These are phyloP conservation scores for Istiophorus platypterus DNA, from an alignment of 2,113 vertebrate genomes.

Conservation along the genomic window DNA sequence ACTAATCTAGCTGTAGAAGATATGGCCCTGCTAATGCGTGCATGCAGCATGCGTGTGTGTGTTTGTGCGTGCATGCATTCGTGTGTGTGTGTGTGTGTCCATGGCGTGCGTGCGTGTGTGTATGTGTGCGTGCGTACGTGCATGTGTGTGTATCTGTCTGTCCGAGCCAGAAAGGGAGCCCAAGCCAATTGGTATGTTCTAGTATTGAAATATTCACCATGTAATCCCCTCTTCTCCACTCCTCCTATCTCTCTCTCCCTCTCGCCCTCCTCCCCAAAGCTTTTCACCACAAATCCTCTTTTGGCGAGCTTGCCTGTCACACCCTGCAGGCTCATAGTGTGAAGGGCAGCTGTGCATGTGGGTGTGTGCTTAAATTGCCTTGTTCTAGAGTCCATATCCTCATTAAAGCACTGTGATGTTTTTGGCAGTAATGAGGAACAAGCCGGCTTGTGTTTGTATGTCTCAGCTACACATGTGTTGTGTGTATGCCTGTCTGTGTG, in stretches of 20 bases:
- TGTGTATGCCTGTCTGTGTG: slow-evolving; percentile 22
- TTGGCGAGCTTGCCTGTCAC: slow-evolving; percentile 77
- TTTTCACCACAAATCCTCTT: slow-evolving; percentile 83
- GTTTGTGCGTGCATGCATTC: slow-evolving; percentile 24
- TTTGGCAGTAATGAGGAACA: slow-evolving; percentile 76
- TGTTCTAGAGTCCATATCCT: slow-evolving; percentile 71
- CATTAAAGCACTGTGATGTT: slow-evolving; percentile 76
- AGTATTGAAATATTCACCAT: slow-evolving; percentile 80
- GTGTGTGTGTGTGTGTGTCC: too few relatives aligned
- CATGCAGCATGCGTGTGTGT: slow-evolving; percentile 47
- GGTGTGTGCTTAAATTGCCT: slow-evolving; percentile 54
- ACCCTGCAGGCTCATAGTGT: slow-evolving; percentile 77
- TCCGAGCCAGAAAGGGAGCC: slow-evolving; percentile 47
- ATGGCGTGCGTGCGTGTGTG: slow-evolving; percentile 48
- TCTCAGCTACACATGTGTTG: slow-evolving; percentile 8
- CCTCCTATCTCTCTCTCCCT: slow-evolving; percentile 71
- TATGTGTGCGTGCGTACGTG: slow-evolving; percentile 25
- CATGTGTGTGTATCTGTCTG: slow-evolving; percentile 8
- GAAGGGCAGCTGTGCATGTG: slow-evolving; percentile 74
- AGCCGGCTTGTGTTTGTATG: slow-evolving; percentile 15
- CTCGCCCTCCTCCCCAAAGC: slow-evolving; percentile 73
- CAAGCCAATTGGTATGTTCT: slow-evolving; percentile 75
- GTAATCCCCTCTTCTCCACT: slow-evolving; percentile 81
- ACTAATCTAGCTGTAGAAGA: slow-evolving; percentile 60
- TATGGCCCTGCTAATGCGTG: slow-evolving; percentile 46